These are phyloP conservation scores for Latheticus oryzae DNA, from an alignment of 2,888 invertebrate species.

Conservation along the genomic window DNA sequence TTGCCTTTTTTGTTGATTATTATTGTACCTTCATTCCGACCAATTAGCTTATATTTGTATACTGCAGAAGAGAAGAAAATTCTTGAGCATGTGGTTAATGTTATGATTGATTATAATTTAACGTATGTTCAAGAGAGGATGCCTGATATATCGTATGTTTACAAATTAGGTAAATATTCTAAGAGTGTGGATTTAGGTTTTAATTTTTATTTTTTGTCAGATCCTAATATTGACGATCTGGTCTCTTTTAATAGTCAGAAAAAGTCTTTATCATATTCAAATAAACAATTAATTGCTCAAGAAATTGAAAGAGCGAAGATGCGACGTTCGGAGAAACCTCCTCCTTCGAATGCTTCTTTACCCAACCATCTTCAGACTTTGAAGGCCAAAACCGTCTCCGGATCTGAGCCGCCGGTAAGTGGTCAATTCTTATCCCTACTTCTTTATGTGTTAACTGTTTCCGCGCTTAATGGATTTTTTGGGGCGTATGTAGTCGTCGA, in stretches of 20 bases:
- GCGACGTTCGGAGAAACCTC: slow-evolving; percentile 44
- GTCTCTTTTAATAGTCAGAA: slow-evolving; percentile 63
- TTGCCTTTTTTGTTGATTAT: slow-evolving; percentile 79
- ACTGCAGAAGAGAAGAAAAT: slow-evolving; percentile 78
- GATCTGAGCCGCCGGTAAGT: slow-evolving; percentile 56
- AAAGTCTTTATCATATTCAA: slow-evolving; percentile 71
- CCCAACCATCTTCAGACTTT: slow-evolving; percentile 81
- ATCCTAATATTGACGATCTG: slow-evolving; percentile 83
- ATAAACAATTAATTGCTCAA: slow-evolving; percentile 83
- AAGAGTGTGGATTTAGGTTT: slow-evolving; percentile 7
- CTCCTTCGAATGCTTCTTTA: slow-evolving; percentile 53
- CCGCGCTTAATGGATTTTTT: slow-evolving; percentile 64
- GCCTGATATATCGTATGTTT: slow-evolving; percentile 82
- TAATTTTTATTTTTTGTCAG: slow-evolving; percentile 70
- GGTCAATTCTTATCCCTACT: slow-evolving; percentile 17
- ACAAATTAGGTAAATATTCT: slow-evolving; percentile 60
- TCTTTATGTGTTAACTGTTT: slow-evolving; percentile 51
- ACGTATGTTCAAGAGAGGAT: slow-evolving; percentile 84
- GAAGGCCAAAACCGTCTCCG: slow-evolving; percentile 70
- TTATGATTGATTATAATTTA: slow-evolving; percentile 91
- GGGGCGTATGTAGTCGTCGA: slow-evolving; percentile 40
- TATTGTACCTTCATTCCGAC: slow-evolving; percentile 79
- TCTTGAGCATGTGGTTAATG: slow-evolving; percentile 77
- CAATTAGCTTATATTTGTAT: slow-evolving; percentile 79
- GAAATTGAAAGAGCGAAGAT: slow-evolving; percentile 87